Evolutionary conservation across 2,113 vertebrate species (phyloP).

Genomic region (Corythoichthys haematopterus): DNA sequence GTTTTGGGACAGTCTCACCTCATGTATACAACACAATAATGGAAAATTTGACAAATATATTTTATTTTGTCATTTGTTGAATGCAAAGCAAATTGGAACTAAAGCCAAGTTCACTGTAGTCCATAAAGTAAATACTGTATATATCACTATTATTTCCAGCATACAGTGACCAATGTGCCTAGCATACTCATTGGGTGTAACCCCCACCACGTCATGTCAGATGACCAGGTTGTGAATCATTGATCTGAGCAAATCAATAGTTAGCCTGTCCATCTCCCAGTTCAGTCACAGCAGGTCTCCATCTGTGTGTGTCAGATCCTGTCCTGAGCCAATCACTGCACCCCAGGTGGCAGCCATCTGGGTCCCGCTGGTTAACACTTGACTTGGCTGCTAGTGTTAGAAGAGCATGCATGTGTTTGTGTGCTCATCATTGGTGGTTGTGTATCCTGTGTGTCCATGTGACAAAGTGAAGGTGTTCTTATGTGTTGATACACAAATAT

Average conservation of each 20-base stretch:
- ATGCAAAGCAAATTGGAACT: too few species aligned
- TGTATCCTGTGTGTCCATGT: constrained; percentile 15
- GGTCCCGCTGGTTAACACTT: constrained; percentile 55
- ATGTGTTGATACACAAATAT: neutral
- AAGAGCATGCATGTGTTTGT: constrained; percentile 48
- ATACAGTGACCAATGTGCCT: neutral
- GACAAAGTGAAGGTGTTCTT: constrained; percentile 5
- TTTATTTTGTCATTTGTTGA: too few species aligned
- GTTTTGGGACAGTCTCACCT: too few species aligned
- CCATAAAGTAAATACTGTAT: too few species aligned
- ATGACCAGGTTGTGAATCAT: constrained; percentile 67
- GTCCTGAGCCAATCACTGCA: constrained; percentile 53
- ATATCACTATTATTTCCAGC: neutral
- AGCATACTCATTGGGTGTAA: constrained; percentile 37
- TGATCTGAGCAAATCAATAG: constrained; percentile 70
- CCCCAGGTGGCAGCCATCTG: constrained; percentile 69
- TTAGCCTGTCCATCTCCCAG: constrained; percentile 53
- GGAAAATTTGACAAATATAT: too few species aligned
- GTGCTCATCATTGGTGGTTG: constrained; percentile 45
- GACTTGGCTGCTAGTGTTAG: constrained; percentile 50
- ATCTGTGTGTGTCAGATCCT: constrained; percentile 56
- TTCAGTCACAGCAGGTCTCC: constrained; percentile 49
- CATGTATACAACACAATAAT: too few species aligned
- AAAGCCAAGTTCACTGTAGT: too few species aligned
- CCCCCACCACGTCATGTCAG: constrained; percentile 26